These are phyloP conservation scores for Andrena minutula DNA, from an alignment of 2,888 invertebrate species.

Conservation along the genomic window DNA sequence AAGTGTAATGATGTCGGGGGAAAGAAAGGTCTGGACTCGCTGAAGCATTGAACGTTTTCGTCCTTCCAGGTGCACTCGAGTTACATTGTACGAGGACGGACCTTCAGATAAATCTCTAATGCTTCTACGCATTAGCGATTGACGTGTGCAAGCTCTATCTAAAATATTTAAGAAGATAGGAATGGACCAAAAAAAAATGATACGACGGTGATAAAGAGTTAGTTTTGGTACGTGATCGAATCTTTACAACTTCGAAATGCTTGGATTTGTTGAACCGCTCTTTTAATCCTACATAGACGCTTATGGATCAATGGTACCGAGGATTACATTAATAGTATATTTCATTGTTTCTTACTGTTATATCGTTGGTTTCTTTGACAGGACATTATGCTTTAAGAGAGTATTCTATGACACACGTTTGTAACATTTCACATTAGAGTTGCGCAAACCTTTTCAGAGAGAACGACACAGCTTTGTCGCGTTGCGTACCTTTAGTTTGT, in stretches of 20 bases:
- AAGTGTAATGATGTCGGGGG: background rate
- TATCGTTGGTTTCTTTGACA: slow-evolving; percentile 1
- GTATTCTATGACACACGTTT: slow-evolving; percentile 14
- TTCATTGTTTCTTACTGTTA: background rate
- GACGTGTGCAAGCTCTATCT: slow-evolving; percentile 59
- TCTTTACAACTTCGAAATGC: slow-evolving; percentile 5
- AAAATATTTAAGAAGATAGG: slow-evolving; percentile 68
- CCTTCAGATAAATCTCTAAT: slow-evolving; percentile 35
- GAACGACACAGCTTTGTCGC: background rate
- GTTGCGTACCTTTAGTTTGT: background rate
- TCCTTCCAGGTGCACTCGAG: slow-evolving; percentile 31
- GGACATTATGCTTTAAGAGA: background rate
- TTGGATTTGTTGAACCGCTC: slow-evolving; percentile 25
- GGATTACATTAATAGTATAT: slow-evolving; percentile 8
- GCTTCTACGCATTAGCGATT: slow-evolving; percentile 42
- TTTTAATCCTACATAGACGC: slow-evolving; percentile 12
- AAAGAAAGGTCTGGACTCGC: background rate
- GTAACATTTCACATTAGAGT: background rate
- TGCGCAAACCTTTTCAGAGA: background rate
- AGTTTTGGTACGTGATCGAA: slow-evolving; percentile 32
- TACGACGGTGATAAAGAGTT: background rate
- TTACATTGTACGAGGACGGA: slow-evolving; percentile 27
- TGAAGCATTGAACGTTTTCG: slow-evolving; percentile 35
- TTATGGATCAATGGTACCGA: slow-evolving; percentile 1
- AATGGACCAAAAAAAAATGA: slow-evolving; percentile 66